Conservation (phyloP, 2,888 invertebrate species). For the Pristionchus exspectatus region DNA sequence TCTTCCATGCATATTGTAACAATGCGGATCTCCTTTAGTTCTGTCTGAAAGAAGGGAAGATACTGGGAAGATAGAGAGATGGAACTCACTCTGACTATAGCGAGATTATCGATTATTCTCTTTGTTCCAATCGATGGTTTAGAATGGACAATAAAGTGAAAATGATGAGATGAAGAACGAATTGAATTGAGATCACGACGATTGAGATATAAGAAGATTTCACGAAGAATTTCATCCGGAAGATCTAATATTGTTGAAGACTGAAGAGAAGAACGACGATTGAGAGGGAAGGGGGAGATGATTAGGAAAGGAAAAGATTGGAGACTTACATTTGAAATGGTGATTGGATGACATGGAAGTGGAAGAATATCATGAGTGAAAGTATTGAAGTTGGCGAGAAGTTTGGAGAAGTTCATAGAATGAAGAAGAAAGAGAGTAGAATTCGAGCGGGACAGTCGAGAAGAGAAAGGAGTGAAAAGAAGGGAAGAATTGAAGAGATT, state of each 20-base stretch:
- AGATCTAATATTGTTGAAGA: background rate
- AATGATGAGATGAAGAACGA: background rate
- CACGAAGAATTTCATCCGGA: background rate
- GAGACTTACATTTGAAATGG: background rate
- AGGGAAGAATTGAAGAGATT: background rate
- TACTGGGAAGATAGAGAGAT: background rate
- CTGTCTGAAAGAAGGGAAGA: background rate
- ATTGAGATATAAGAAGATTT: background rate
- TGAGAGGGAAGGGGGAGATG: background rate
- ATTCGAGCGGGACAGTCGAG: background rate
- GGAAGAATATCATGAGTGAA: background rate
- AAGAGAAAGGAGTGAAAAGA: background rate
- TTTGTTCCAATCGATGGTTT: background rate
- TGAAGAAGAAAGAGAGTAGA: background rate
- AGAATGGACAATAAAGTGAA: background rate
- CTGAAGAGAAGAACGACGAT: background rate
- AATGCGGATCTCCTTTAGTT: background rate
- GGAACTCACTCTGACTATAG: background rate
- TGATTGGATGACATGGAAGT: background rate
- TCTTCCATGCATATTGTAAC: background rate
- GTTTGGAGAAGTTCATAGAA: conserved; percentile 16
- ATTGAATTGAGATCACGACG: conserved; percentile 1
- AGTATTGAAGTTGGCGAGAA: background rate
- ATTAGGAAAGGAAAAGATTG: background rate
- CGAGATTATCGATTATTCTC: background rate